Conservation (phyloP, 2,113 vertebrate genomes). For the Entomyzon cyanotis region DNA sequence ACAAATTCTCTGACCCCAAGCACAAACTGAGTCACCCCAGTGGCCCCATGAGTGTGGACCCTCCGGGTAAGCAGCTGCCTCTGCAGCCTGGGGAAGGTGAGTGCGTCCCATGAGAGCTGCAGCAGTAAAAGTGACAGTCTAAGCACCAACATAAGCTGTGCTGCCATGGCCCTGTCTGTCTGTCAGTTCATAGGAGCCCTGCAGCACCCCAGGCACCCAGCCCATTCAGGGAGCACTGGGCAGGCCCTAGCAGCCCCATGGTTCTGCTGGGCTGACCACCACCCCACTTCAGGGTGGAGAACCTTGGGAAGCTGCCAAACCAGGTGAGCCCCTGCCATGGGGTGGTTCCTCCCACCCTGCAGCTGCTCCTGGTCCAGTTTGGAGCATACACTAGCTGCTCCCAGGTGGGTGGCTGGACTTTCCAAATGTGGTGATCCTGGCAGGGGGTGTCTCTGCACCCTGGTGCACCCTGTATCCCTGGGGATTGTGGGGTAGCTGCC, state of each 20-base stretch:
- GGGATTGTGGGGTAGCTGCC: not conserved
- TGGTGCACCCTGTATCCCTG: not conserved
- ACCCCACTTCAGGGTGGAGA: not conserved
- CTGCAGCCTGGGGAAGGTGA: not conserved
- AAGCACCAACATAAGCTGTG: not conserved
- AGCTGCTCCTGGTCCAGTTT: not conserved
- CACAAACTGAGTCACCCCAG: not conserved
- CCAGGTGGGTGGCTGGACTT: not conserved
- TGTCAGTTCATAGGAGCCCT: not conserved
- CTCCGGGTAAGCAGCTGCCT: not conserved
- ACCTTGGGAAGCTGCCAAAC: not conserved
- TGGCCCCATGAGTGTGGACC: too few species aligned
- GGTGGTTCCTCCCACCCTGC: not conserved
- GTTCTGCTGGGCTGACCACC: not conserved
- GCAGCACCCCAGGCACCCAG: not conserved
- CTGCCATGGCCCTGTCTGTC: not conserved
- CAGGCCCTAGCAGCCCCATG: not conserved
- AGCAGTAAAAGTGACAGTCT: not conserved
- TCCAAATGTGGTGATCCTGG: not conserved
- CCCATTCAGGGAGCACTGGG: not conserved
- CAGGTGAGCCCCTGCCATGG: not conserved
- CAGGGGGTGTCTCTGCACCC: accelerated
- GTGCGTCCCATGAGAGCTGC: not conserved
- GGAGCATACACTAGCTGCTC: not conserved
- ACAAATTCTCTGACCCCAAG: not conserved